Base-by-base conservation (phyloP, 2,113 vertebrate genomes). In the Xiphophorus couchianus region DNA sequence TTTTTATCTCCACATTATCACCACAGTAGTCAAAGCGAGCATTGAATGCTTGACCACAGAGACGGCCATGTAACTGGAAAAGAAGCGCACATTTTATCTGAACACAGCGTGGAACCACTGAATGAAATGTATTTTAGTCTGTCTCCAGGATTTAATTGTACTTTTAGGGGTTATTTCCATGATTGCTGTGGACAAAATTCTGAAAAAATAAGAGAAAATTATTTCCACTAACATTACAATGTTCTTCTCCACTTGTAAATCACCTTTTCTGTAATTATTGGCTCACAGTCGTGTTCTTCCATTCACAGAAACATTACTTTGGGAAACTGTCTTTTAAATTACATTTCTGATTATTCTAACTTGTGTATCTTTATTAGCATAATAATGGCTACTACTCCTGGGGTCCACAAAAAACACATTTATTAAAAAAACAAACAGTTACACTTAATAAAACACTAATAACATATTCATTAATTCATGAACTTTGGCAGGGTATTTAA, bases 1-100 rank as follows among this genome's bases (percentile, higher is more conserved):
- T 30, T 30, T 71, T 66, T 27, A 83, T n/a, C 60, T 78, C 75
- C 33, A 71, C 63, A 71, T 81, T 70, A 70, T 22, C 29, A 22
- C 25, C 39, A 54, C 5, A 11, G 61, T 30, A 48, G 39, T 69
- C 31, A 62, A 4, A 8, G 33, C 62, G 70, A 22, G 17, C 5
- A 10, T 14, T 61, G 1, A 51, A 66, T 33, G 58, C 63, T 63
- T 76, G 22, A 35, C 61, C 73, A 61, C 69, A 71, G 74, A 37
- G 71, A 78, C 25, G 73, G 69, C 61, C n/a, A 17, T 25, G 12
- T 39, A 60, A 80, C 69, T 58, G 6, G 48, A 72, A 30, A 60
- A 67, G 69, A 84, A 70, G 28, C 5, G 64, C 62, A 44, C 62
- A 64, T 1, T 27, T 51, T 58, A 62, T 51, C 71, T 27, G 35